Percentiles rank a stretch among this genome's conserved stretches.
Evolutionary conservation across 2,797 vertebrate genomes (phyloP).

Genomic region (Pangasius djambal): DNA sequence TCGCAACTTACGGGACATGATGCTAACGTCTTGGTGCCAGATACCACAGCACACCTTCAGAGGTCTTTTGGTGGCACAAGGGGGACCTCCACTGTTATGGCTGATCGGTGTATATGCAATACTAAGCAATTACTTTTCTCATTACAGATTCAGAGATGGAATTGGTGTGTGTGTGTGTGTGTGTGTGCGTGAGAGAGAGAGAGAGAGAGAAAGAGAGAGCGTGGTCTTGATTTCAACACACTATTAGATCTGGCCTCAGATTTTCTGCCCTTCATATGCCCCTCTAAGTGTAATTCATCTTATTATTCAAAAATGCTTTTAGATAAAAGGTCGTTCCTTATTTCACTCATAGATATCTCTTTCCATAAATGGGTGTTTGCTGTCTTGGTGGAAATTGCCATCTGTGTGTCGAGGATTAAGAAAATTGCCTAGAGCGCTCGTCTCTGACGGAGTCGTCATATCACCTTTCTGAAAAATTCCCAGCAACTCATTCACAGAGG

Average conservation of each 20-base stretch:
- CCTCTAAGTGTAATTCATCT: neutral
- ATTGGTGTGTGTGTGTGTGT: neutral
- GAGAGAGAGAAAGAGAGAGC: neutral
- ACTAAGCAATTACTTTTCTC: neutral
- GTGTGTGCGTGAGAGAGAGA: neutral
- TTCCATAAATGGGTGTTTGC: slow-evolving; percentile 31
- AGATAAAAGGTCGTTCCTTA: slow-evolving; percentile 13
- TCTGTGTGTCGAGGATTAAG: slow-evolving; percentile 48
- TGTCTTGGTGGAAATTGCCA: slow-evolving; percentile 47
- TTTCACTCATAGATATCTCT: slow-evolving; percentile 3
- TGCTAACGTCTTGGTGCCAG: no score
- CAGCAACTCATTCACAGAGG: slow-evolving; percentile 42
- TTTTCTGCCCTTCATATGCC: neutral
- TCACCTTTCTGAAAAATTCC: slow-evolving; percentile 49
- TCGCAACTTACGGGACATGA: no score
- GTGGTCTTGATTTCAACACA: neutral
- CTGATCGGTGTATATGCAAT: no score
- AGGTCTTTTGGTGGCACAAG: no score
- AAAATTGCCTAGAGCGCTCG: slow-evolving; percentile 32
- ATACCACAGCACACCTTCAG: no score
- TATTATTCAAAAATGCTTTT: slow-evolving; percentile 6
- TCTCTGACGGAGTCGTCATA: slow-evolving; percentile 28
- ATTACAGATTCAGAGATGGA: neutral
- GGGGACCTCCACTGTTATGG: no score
- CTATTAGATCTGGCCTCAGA: neutral